These are phyloP conservation scores for Bilobella aurantiaca DNA, from an alignment of 1,140 invertebrate species.

Conservation along the genomic window DNA sequence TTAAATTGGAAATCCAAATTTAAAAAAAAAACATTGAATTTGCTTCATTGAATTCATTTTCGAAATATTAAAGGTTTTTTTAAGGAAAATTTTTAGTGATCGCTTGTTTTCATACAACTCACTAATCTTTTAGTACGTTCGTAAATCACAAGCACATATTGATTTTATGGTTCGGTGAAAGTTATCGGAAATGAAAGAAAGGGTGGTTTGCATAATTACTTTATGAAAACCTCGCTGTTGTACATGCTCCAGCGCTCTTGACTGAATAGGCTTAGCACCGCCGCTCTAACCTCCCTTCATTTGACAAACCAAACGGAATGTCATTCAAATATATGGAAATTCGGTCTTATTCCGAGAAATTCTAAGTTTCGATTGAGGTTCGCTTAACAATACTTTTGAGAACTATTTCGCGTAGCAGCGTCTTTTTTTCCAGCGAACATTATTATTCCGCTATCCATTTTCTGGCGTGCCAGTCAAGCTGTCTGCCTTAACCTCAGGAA, in stretches of 20 bases:
- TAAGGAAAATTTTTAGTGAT: too few relatives aligned
- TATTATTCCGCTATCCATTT: neutral
- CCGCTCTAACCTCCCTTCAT: neutral
- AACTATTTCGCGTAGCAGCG: neutral
- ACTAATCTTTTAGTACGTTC: neutral
- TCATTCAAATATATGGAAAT: neutral
- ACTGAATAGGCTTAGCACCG: neutral
- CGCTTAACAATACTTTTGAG: neutral
- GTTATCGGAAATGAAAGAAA: neutral
- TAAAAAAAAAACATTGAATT: too few relatives aligned
- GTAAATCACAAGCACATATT: neutral
- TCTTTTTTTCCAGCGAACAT: neutral
- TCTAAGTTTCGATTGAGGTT: neutral
- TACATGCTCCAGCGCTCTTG: neutral
- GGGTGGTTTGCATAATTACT: neutral
- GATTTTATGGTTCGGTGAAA: neutral
- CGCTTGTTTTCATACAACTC: too few relatives aligned
- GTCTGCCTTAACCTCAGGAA: neutral
- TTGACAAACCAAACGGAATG: neutral
- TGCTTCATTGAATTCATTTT: too few relatives aligned
- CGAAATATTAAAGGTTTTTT: too few relatives aligned
- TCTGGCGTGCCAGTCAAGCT: neutral
- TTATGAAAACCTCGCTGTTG: neutral
- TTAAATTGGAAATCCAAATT: too few relatives aligned
- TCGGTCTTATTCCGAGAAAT: neutral